Percentiles rank a stretch among this genome's conserved stretches.
Evolutionary conservation across 2,113 vertebrate species (phyloP).

Genomic region (Gasterosteus nipponicus): DNA sequence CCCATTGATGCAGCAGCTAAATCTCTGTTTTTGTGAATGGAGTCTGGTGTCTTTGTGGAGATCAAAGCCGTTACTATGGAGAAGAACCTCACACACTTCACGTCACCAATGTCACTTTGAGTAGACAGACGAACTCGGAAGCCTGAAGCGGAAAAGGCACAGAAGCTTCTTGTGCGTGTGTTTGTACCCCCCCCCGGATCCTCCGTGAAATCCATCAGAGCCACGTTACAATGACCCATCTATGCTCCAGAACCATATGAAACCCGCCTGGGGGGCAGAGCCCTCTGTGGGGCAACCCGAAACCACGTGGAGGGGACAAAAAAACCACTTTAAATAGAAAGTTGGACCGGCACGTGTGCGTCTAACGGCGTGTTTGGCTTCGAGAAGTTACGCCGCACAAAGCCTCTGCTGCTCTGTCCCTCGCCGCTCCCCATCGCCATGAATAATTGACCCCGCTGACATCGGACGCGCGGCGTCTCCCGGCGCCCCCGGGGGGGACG

Average conservation of each 20-base stretch:
- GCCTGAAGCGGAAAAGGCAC: constrained; percentile 24
- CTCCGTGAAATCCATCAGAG: constrained; percentile 67
- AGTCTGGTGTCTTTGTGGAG: no score
- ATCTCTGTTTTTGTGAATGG: no score
- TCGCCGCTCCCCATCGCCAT: constrained; percentile 28
- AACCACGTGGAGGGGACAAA: constrained; percentile 63
- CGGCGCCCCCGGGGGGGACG: constrained; percentile 38
- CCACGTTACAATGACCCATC: constrained; percentile 56
- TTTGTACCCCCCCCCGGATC: constrained; percentile 30
- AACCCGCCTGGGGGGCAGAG: constrained; percentile 43
- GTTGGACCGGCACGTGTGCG: constrained; percentile 37
- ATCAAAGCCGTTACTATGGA: no score
- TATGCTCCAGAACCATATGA: constrained; percentile 52
- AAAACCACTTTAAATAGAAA: constrained; percentile 27
- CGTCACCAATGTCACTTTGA: neutral
- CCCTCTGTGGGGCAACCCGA: constrained; percentile 48
- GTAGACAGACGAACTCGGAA: constrained; percentile 15
- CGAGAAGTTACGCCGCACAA: neutral
- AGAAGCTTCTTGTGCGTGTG: constrained; percentile 35
- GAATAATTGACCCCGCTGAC: constrained; percentile 66
- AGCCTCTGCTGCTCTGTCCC: neutral
- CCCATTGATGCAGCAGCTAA: no score
- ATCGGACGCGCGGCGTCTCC: constrained; percentile 40
- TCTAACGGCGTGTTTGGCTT: constrained; percentile 34
- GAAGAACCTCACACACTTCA: no score